Percentiles rank a stretch among this genome's conserved stretches.
These are phyloP conservation scores for Harpegnathos saltator DNA, from an alignment of 1,140 invertebrate genomes.

Conservation along the genomic window DNA sequence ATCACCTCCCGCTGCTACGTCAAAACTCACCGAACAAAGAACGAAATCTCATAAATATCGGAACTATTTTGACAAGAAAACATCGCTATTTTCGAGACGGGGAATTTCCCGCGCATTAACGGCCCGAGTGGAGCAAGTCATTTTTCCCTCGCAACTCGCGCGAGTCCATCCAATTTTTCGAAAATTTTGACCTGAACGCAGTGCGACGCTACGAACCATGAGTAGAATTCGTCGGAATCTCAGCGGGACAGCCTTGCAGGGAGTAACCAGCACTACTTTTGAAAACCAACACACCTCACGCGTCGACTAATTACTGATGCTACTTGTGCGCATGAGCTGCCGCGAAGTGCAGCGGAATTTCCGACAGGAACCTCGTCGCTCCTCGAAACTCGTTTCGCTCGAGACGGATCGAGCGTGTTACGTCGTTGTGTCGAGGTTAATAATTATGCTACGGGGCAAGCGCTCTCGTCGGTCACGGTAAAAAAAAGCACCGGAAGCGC, in stretches of 20 bases:
- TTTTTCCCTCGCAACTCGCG: background rate
- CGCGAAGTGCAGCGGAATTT: too few relatives aligned
- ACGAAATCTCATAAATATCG: slow-evolving; percentile 41
- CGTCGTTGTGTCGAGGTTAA: slow-evolving; percentile 33
- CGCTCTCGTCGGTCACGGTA: background rate
- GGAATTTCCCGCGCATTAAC: background rate
- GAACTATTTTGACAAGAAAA: background rate
- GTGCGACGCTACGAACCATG: too few relatives aligned
- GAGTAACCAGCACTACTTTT: too few relatives aligned
- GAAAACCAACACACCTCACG: too few relatives aligned
- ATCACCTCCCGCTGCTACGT: slow-evolving; percentile 35
- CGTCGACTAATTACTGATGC: too few relatives aligned
- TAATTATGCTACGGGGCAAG: slow-evolving; percentile 10
- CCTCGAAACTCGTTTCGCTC: too few relatives aligned
- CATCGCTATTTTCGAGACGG: too few relatives aligned
- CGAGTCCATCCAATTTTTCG: background rate
- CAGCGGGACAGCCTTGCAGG: too few relatives aligned
- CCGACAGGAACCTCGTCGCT: too few relatives aligned
- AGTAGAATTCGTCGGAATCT: too few relatives aligned
- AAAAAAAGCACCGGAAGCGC: slow-evolving; percentile 30
- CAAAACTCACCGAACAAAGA: slow-evolving; percentile 38
- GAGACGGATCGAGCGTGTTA: background rate
- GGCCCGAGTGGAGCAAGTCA: background rate
- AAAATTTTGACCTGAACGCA: too few relatives aligned
- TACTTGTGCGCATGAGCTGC: too few relatives aligned